These are phyloP conservation scores for Darevskia nairensis DNA, from an alignment of 2,797 vertebrate genomes.

Conservation along the genomic window DNA sequence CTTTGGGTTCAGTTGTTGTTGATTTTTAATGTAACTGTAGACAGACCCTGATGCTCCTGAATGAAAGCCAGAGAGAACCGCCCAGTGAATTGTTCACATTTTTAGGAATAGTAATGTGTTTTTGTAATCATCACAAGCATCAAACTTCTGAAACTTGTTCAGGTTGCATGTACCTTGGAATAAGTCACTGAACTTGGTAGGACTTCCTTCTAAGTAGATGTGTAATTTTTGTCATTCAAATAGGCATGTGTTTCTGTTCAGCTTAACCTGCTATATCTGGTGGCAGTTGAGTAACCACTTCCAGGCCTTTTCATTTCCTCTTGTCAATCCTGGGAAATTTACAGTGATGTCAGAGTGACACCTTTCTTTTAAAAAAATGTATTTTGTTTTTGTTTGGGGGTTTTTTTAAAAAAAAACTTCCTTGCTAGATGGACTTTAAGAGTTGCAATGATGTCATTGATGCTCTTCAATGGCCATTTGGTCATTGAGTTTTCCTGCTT, in stretches of 20 bases:
- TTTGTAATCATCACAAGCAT: background rate
- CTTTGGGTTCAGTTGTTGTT: background rate
- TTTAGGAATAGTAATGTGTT: background rate
- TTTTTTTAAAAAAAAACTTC: slow-evolving; percentile 18
- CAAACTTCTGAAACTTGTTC: background rate
- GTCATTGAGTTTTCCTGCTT: background rate
- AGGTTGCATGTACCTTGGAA: background rate
- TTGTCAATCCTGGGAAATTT: slow-evolving; percentile 67
- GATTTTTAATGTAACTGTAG: background rate
- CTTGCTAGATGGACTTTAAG: slow-evolving; percentile 53
- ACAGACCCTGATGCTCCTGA: background rate
- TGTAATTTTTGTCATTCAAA: background rate
- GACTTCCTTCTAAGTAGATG: background rate
- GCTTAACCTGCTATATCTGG: slow-evolving; percentile 17
- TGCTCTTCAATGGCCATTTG: slow-evolving; percentile 36
- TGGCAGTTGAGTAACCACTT: slow-evolving; percentile 35
- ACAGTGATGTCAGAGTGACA: slow-evolving; percentile 24
- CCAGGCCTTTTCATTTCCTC: slow-evolving; percentile 46
- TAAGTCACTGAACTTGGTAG: background rate
- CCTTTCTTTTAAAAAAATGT: background rate
- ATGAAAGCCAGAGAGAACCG: background rate
- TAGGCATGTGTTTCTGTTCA: slow-evolving; percentile 20
- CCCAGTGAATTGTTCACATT: background rate
- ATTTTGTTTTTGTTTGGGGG: background rate
- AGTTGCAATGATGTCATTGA: rapidly evolving